A percentile compares a stretch with the other conserved stretches of the same genome.
Conservation (phyloP, 2,113 vertebrate genomes). For the Proterorhinus semilunaris region DNA sequence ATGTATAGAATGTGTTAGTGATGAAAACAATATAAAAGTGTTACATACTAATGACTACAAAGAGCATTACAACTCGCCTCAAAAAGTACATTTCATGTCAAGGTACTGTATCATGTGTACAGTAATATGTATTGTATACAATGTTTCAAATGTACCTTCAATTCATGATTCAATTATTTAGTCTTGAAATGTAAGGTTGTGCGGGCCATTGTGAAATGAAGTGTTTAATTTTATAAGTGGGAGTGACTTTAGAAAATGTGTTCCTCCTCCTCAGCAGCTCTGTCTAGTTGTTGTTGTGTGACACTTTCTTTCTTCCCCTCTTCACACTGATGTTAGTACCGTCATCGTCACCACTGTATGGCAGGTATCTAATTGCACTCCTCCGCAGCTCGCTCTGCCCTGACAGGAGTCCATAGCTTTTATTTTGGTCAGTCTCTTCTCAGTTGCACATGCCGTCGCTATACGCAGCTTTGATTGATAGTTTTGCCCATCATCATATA, state of each 20-base stretch:
- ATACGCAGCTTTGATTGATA: constrained; percentile 70
- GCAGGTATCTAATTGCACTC: constrained; percentile 52
- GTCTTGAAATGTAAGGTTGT: too few relatives aligned
- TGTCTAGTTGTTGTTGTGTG: constrained; percentile 49
- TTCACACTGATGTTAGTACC: constrained; percentile 47
- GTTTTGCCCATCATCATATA: constrained; percentile 77
- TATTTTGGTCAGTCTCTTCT: constrained; percentile 67
- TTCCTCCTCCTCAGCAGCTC: constrained; percentile 45
- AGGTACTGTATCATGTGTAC: too few relatives aligned
- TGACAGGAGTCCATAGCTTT: constrained; percentile 71
- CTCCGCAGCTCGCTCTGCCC: constrained; percentile 34
- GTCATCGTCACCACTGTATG: constrained; percentile 45
- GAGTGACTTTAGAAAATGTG: constrained; percentile 5
- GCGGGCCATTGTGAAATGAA: too few relatives aligned
- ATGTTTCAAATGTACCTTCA: too few relatives aligned
- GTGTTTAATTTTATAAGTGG: background rate
- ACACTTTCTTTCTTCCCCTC: constrained; percentile 54
- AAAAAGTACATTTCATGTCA: too few relatives aligned
- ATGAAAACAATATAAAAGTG: too few relatives aligned
- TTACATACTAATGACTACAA: too few relatives aligned
- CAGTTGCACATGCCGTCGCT: constrained; percentile 74
- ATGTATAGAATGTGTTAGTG: too few relatives aligned
- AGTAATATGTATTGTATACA: too few relatives aligned
- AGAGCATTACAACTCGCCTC: too few relatives aligned
- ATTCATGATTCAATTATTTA: too few relatives aligned